These are phyloP conservation scores for Onychomys leucogaster DNA, from an alignment of 2,797 vertebrate genomes.

Conservation along the genomic window DNA sequence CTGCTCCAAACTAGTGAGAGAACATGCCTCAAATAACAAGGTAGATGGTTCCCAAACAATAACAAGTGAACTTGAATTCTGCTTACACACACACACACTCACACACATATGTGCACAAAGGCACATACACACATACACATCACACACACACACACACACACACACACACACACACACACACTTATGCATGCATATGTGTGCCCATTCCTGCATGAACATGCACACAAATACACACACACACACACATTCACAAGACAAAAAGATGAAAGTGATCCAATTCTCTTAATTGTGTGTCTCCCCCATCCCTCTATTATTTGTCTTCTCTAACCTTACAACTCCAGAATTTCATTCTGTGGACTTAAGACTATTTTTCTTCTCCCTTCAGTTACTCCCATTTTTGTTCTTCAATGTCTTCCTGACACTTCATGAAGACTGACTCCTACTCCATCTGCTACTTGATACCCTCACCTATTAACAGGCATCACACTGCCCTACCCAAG, in stretches of 20 bases:
- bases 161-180: neutral
- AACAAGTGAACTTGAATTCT: neutral
- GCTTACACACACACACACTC: neutral
- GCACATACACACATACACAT: neutral
- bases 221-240: neutral
- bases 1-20: neutral
- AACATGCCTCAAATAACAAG: neutral
- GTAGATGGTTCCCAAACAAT: neutral
- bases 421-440: neutral
- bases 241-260: neutral
- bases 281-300: conserved; percentile 12
- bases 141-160: neutral
- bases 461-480: conserved; percentile 21
- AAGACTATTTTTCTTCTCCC: neutral
- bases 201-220: neutral
- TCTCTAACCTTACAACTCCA: neutral
- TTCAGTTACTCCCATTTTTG: conserved; percentile 46
- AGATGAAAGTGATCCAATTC: neutral
- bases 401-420: conserved; percentile 11
- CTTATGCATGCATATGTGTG: neutral
- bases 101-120: neutral
- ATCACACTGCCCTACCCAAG: neutral
- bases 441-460: neutral
- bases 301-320: neutral
- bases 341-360: conserved; percentile 39